Evolutionary conservation across 2,113 vertebrate genomes (phyloP), one percentile per base, ranked within the genome.

Genomic region (Tamias sibiricus): DNA sequence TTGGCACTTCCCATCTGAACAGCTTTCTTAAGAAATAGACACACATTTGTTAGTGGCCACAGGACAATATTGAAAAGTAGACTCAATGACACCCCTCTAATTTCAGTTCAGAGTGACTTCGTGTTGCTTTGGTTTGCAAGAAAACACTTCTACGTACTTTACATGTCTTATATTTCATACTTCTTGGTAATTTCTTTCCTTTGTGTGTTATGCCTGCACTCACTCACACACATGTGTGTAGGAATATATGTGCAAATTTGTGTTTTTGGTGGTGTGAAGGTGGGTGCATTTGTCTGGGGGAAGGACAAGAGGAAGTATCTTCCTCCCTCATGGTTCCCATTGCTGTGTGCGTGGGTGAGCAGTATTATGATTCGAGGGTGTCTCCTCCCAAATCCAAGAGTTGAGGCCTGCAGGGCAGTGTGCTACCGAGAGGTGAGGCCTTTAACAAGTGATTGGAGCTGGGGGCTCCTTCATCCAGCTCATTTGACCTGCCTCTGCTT

Each of bases 41-140:
- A 0, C 1, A 0, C 19, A 35, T 74, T 4, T 62, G 49, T 84
- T 30, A 40, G 72, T 66, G 49, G 49, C 4, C 16, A 0, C 37
- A 4, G 35, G 49, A 59, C 28, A 28, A 16, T 30, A 47, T 52
- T 20, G 19, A 82, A 44, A 40, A 66, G 37, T 28, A n/a, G 32
- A 37, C 37, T 20, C 24, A 30, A 72, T 24, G 57, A 14, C 22
- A 32, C 1, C 4, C 19, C 44, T 92, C 30, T 4, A 7, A 4
- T 66, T 85, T 82, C n/a, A 49, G 28, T 59, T 71, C 77, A 85
- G 85, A 85, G 28, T 47, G 28, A 52, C 42, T 91, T 94, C 37
- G 28, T 85, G 28, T 68, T 52, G 52, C 52, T 85, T 88, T 40
- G 59, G 37, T 74, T 81, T 85, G 62, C 24, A 42, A 24, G 11